A percentile compares a stretch with the other conserved stretches of the same genome.
These are phyloP conservation scores for Zoanthus solanderi DNA, from an alignment of 92 coral and sea anemone genomes.

Conservation along the genomic window DNA sequence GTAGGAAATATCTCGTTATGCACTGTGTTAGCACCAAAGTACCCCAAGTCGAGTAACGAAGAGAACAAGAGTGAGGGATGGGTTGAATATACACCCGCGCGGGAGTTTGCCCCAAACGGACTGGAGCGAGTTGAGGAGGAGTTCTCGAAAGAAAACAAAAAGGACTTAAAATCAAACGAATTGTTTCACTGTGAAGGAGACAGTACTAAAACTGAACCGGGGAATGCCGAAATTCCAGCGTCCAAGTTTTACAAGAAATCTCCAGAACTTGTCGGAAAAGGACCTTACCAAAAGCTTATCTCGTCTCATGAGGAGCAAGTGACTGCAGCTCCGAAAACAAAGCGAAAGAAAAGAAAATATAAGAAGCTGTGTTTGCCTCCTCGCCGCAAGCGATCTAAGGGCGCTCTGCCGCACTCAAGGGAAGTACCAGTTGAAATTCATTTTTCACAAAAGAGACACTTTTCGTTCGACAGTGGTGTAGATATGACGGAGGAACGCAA, in stretches of 20 bases:
- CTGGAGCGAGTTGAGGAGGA: neutral
- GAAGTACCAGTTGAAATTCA: constrained; percentile 22
- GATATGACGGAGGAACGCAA: constrained; percentile 15
- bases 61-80: constrained; percentile 18
- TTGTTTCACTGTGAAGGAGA: neutral
- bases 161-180: constrained; percentile 19
- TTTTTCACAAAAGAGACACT: constrained; percentile 43
- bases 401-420: neutral
- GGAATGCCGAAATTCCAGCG: constrained; percentile 5
- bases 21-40: constrained; percentile 18
- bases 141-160: constrained; percentile 29
- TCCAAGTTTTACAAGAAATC: constrained; percentile 37
- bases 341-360: constrained; percentile 29
- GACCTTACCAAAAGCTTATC: constrained; percentile 13
- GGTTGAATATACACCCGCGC: neutral
- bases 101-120: neutral
- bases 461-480: constrained; percentile 30
- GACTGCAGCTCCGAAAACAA: neutral
- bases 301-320: neutral
- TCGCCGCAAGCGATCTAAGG: constrained; percentile 28
- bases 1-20: constrained; percentile 13
- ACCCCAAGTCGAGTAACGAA: constrained; percentile 24
- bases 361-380: constrained; percentile 19
- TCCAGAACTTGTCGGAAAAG: constrained; percentile 9
- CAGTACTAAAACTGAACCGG: neutral